Percentiles rank a stretch among this genome's conserved stretches.
phyloP scores from a whole-genome alignment of 1,140 invertebrate genomes.

The Hylyphantes graminicola region DNA sequence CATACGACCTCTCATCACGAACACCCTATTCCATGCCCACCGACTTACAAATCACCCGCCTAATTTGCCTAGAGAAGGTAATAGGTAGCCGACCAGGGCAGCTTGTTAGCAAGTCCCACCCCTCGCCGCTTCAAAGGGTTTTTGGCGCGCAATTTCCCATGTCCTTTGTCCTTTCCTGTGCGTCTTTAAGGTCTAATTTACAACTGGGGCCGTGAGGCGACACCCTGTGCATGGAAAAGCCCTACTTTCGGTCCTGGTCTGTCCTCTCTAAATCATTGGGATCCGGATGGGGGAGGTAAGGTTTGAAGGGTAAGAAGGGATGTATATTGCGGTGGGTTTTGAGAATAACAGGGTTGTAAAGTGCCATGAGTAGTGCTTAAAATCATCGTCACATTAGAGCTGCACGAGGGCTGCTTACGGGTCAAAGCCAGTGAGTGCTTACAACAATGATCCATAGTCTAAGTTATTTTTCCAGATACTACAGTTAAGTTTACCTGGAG shows the following conservation, averaged over 20 bases:
- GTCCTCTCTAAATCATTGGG: constrained; percentile 1
- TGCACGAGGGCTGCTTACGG: no score
- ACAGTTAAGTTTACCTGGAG: no score
- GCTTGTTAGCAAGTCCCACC: constrained; percentile 16
- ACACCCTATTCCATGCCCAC: background rate
- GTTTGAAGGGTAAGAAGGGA: no score
- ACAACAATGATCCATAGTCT: no score
- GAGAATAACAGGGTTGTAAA: no score
- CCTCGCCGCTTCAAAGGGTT: background rate
- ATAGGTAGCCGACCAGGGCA: background rate
- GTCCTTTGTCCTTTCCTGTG: constrained; percentile 14
- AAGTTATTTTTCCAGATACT: no score
- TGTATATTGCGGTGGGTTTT: constrained; percentile 1
- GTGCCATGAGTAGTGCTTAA: no score
- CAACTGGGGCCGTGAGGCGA: background rate
- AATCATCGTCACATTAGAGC: no score
- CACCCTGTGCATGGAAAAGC: background rate
- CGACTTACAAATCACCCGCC: constrained; percentile 23
- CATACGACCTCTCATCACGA: no score
- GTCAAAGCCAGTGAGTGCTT: no score
- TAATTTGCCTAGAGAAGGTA: constrained; percentile 6
- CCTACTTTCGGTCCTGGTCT: no score
- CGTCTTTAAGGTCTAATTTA: constrained; percentile 23
- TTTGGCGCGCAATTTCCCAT: constrained; percentile 17
- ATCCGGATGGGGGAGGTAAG: background rate